Conservation (phyloP, 2,113 vertebrate genomes). For the Brachypodius melanocephalos region DNA sequence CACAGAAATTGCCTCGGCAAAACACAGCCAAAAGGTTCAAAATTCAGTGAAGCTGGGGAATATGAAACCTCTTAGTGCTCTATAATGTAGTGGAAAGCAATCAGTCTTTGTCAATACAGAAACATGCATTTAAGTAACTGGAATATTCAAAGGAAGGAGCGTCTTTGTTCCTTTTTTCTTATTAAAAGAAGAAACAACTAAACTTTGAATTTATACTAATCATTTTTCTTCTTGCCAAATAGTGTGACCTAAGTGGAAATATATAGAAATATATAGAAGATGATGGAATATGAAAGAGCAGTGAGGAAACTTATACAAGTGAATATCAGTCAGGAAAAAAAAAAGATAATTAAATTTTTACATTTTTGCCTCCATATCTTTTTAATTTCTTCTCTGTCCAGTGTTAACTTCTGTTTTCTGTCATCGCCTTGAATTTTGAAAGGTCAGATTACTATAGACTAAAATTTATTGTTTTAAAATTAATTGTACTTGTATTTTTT, state of each 20-base stretch:
- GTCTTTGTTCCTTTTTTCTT: neutral
- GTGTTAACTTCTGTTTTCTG: neutral
- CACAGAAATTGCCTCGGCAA: constrained; percentile 10
- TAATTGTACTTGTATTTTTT: neutral
- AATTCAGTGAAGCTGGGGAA: neutral
- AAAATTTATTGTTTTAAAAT: neutral
- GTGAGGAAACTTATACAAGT: neutral
- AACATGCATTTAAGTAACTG: neutral
- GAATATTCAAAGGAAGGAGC: neutral
- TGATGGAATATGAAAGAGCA: neutral
- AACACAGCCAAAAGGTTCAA: neutral
- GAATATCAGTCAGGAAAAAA: neutral
- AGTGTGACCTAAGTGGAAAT: neutral
- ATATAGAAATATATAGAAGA: neutral
- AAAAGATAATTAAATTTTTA: neutral
- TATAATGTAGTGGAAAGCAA: neutral
- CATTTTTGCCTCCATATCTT: neutral
- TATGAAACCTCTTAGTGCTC: neutral
- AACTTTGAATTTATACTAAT: neutral
- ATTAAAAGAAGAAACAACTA: neutral
- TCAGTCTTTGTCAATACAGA: neutral
- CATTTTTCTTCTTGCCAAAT: neutral
- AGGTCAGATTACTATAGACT: neutral
- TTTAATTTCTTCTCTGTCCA: neutral
- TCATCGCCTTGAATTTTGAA: neutral